phyloP scores from a whole-genome alignment of 1,140 invertebrate species.

The Anoplophora glabripennis region DNA sequence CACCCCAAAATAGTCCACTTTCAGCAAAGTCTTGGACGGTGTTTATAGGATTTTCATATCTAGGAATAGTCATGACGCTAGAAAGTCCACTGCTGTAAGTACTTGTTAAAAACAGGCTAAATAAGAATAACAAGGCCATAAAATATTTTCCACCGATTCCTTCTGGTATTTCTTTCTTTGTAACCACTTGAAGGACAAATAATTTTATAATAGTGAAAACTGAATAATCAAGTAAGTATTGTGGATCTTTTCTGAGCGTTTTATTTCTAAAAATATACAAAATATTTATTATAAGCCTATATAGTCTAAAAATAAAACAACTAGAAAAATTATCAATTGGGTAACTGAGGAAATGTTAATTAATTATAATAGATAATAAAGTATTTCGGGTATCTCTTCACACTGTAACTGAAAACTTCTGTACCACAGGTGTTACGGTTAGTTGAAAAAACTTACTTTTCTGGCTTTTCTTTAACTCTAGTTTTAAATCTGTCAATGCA shows the following conservation, averaged over 20 bases:
- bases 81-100: constrained; percentile 56
- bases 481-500: too few relatives aligned
- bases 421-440: too few relatives aligned
- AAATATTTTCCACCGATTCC: constrained; percentile 21
- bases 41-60: constrained; percentile 33
- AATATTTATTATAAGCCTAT: too few relatives aligned
- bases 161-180: constrained; percentile 10
- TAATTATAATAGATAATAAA: too few relatives aligned
- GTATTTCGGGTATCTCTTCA: too few relatives aligned
- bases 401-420: too few relatives aligned
- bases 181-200: constrained; percentile 24
- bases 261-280: not conserved
- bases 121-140: constrained; percentile 47
- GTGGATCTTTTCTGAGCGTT: not conserved
- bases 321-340: too few relatives aligned
- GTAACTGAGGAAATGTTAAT: too few relatives aligned
- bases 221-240: not conserved
- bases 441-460: too few relatives aligned
- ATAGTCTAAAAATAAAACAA: too few relatives aligned
- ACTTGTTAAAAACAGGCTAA: constrained; percentile 52
- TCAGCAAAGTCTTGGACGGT: constrained; percentile 32
- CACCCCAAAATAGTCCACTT: constrained; percentile 32
- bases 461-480: too few relatives aligned
- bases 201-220: constrained; percentile 23
- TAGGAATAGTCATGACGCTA: constrained; percentile 56